Base-by-base conservation (phyloP, 2,888 invertebrate species). In the Limenitis camilla region DNA sequence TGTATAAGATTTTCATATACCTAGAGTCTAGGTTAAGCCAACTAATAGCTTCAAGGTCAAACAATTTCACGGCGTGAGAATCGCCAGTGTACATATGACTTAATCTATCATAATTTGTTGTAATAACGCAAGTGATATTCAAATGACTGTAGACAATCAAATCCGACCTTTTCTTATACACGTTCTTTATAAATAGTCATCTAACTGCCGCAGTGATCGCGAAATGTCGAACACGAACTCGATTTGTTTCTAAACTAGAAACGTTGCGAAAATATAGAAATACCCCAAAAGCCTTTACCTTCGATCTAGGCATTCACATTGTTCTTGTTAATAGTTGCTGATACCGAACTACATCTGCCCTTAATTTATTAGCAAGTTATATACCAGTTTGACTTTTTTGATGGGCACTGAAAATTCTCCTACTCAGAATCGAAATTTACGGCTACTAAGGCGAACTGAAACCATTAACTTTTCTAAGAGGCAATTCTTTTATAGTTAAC, bases 181-280 rank as follows among this genome's bases (percentile, higher is more conserved):
- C 83, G 83, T 83, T 84, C 78, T 80, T 84, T 84, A 83, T 86
- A 84, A 82, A 85, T 81, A 83, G 84, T 84, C 81, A 77, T 84
- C 81, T 81, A 78, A 81, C 76, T 78, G 77, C 79, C 64, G 64
- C 77, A 71, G 77, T 81, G 80, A 81, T 85, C 82, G 79, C 81
- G 75, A 84, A 85, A 85, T 85, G 84, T 83, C 82, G 81, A 81
- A 85, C 83, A 82, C 81, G 81, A 85, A 80, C 76, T 81, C 82
- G 74, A 82, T 82, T 83, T 78, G 78, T 81, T 83, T 78, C 76
- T 73, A 74, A 79, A 65, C 58, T 54, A 63, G 63, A 72, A 73
- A 68, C 64, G 69, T 19, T 19, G 19, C 19, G 19, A 19, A 19
- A 19, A 19, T 19, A 62, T 70, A 76, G 73, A 76, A 82, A 80